phyloP scores from a whole-genome alignment of 2,888 invertebrate species.

The Hirtodrosophila confusa region DNA sequence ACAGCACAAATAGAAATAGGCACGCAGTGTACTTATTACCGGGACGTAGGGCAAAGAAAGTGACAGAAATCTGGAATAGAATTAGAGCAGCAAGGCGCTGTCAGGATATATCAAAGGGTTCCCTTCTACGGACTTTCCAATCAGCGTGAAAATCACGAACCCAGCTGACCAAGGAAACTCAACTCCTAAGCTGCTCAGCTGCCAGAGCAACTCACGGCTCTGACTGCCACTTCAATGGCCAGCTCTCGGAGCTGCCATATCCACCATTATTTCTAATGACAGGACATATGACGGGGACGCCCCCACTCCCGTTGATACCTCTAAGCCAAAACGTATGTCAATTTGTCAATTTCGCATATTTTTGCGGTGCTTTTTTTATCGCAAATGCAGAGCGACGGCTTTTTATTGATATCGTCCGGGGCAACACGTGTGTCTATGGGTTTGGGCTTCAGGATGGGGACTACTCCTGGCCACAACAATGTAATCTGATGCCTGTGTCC shows the following conservation, averaged over 20 bases:
- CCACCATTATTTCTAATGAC: slow-evolving; percentile 74
- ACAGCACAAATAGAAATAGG: slow-evolving; percentile 52
- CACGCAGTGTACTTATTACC: slow-evolving; percentile 27
- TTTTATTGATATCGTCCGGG: slow-evolving; percentile 78
- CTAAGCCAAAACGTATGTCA: slow-evolving; percentile 76
- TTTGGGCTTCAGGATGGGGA: slow-evolving; percentile 11
- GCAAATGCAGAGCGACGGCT: slow-evolving; percentile 62
- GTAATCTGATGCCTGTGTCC: slow-evolving; percentile 82
- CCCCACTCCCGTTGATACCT: background rate
- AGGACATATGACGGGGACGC: slow-evolving; percentile 56
- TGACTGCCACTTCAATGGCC: background rate
- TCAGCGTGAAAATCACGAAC: slow-evolving; percentile 63
- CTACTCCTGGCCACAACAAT: slow-evolving; percentile 73
- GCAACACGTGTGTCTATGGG: slow-evolving; percentile 64
- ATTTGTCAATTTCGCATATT: slow-evolving; percentile 77
- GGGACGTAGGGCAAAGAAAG: slow-evolving; percentile 6
- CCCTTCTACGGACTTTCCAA: slow-evolving; percentile 30
- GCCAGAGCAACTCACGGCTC: slow-evolving; percentile 24
- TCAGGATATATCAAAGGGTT: slow-evolving; percentile 50
- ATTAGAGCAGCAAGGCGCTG: slow-evolving; percentile 25
- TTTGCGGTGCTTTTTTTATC: slow-evolving; percentile 58
- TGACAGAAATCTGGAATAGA: slow-evolving; percentile 19
- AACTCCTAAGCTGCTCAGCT: slow-evolving; percentile 55
- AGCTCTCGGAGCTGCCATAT: slow-evolving; percentile 31
- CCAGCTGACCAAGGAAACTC: slow-evolving; percentile 47